Base-by-base conservation (phyloP, 2,113 vertebrate genomes). In the Coturnix japonica region DNA sequence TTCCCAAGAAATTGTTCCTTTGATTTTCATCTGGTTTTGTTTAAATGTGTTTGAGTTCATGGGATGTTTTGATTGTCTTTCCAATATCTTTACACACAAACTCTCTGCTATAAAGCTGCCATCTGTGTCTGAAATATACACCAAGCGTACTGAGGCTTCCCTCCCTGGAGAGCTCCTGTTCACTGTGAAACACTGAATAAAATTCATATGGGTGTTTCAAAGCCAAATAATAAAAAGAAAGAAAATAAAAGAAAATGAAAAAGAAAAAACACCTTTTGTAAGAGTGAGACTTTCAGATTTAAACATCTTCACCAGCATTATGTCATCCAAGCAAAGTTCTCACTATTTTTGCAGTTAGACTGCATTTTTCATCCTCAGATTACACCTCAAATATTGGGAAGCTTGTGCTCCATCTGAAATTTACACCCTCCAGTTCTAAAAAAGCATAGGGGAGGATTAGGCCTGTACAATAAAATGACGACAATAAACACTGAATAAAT, bases 21-120 rank as follows among this genome's bases (percentile, higher is more conserved):
- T 92, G 69, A 64, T 92, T 95, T 94, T 89, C 76, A 78, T 86
- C 81, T 92, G 70, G 3, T 81, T 92, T 95, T 95, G 57, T 79
- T 95, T 89, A 79, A 81, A 73, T 11, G 4, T 79, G 16, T 79
- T 91, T 83, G 75, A 92, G 65, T 90, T 81, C 87, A 74, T 59
- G 49, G 76, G 66, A 79, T 81, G 70, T 95, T 95, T 92, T 89
- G 37, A 83, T 87, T 95, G 73, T 93, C 44, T 95, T 39, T 74
- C 87, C 84, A 79, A 71, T 90, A 92, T 72, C 93, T 95, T 95
- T 78, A 76, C 16, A 11, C 43, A 81, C 37, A 81, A 94, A 70
- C 35, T 78, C 30, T 70, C 41, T 61, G 59, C 72, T 95, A 65
- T 90, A 92, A 95, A 95, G 51, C 79, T 95, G 81, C 65, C 73